Evolutionary conservation across 2,888 invertebrate genomes (phyloP), one percentile per base, ranked within the genome.

Genomic region (Kryphioiulus occultus): DNA sequence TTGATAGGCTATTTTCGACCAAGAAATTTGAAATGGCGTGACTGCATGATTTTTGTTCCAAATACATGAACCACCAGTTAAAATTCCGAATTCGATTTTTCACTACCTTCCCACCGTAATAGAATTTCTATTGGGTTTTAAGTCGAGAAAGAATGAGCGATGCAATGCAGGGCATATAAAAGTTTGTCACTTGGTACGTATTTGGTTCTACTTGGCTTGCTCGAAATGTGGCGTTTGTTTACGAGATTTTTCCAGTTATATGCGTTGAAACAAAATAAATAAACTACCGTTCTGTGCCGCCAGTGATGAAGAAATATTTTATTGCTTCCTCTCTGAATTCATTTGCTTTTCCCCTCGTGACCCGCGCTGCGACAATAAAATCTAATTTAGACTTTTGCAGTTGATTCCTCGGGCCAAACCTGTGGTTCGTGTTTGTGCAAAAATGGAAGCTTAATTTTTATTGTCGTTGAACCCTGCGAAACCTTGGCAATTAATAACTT

Each of bases 291-390:
- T 68, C 59, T 68, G 26, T 68, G 68, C 68, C 68, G 68, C 26
- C 68, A 68, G 68, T 68, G 68, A 26, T 68, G 68, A 68, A 68
- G 68, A 68, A 68, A 68, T 68, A 15, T 68, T 68, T 68, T 68
- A 68, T 68, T 68, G 26, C 68, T 68, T 68, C 68, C 68, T 68
- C 68, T 68, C 68, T 68, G 68, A 68, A 68, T 68, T 68, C 68
- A 68, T 68, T 68, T 68, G 68, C 68, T 26, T 22, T 68, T 68
- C 68, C 68, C 68, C 68, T 68, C 68, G 26, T 68, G 68, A 68
- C 68, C 68, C 15, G 9, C 26, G 68, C 26, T 0, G 68, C 68
- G 68, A 26, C 68, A 68, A 68, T 68, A 68, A 68, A 68, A 68
- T 68, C 68, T 68, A 68, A 68, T 68, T 68, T 68, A 26, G 68